Base-by-base conservation (phyloP, 2,888 invertebrate genomes). In the Chrysolina oricalcia region DNA sequence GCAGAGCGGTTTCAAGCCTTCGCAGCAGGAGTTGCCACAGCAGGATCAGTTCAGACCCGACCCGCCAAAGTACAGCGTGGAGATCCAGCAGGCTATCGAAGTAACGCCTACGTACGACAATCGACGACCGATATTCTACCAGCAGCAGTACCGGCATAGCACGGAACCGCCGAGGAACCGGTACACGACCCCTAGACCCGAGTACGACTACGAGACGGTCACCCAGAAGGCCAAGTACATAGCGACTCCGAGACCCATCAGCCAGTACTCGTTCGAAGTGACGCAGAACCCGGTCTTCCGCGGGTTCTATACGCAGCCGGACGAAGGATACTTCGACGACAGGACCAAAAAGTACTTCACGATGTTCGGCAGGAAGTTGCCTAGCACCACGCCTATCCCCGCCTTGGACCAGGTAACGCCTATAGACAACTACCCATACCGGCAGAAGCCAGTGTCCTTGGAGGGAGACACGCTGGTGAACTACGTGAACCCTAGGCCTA, bases 321-420 rank as follows among this genome's bases (percentile, higher is more conserved):
- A 94, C 80, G 93, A 93, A 83, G 91, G 91, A 72, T 91, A 92
- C 78, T 89, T 94, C 76, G 94, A 94, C 82, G 94, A 94, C 83
- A 93, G 93, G 72, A 94, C 94, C 4, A 93, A 92, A 85, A 93
- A 94, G 83, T 94, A 94, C 72, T 94, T 94, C 83, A 94, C 93
- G 40, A 91, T 93, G 80, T 94, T 94, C 84, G 95, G 93, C 1
- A 93, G 93, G 87, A 95, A 93, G 87, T 86, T 93, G 71, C 90
- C 89, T 21, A 90, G 80, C 83, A 91, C 83, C 89, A 91, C 81
- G 1, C 86, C 87, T 2, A 73, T 86, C 65, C 87, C 87, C 72
- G 56, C 67, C 59, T 43, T 68, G 70, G 74, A 67, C 27, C 74
- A 43, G 53, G 73, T 35, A 48, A 72, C 78, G 21, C 23, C 40